Conservation (phyloP, 2,113 vertebrate genomes). For the Boulengeromyrus knoepffleri region DNA sequence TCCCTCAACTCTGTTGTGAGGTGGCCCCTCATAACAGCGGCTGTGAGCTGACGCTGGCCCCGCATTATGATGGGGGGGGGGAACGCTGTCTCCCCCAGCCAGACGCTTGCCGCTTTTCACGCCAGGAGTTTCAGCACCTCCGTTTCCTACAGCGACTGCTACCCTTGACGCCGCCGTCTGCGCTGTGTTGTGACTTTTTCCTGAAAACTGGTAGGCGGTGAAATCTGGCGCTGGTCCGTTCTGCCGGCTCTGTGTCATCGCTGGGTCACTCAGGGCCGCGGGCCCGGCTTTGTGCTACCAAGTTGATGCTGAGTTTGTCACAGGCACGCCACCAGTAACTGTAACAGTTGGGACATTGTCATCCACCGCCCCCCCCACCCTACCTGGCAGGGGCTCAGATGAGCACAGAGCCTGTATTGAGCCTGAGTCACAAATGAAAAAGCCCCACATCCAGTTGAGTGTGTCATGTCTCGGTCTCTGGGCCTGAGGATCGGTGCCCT, state of each 20-base stretch:
- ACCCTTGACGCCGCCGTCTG: not conserved
- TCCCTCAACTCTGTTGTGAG: not conserved
- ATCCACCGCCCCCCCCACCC: not conserved
- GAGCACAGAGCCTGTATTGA: not conserved
- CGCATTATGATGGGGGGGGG: not conserved
- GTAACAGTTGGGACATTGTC: not conserved
- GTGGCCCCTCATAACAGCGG: not conserved
- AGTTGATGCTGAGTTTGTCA: not conserved
- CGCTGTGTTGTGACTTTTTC: not conserved
- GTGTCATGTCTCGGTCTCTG: not conserved
- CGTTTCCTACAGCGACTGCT: not conserved
- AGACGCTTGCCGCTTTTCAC: not conserved
- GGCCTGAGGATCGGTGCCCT: not conserved
- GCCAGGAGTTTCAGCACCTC: not conserved
- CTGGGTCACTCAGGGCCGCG: not conserved
- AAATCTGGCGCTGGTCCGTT: not conserved
- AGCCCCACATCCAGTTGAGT: not conserved
- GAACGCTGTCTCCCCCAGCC: not conserved
- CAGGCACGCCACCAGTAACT: not conserved
- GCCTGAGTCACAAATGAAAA: not conserved
- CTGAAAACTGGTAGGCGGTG: not conserved
- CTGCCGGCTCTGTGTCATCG: not conserved
- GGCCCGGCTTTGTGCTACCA: not conserved
- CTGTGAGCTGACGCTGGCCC: not conserved
- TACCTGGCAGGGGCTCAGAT: not conserved